Evolutionary conservation across 2,113 vertebrate genomes (phyloP), one percentile per base, ranked within the genome.

Genomic region (Sclerurus mexicanus): DNA sequence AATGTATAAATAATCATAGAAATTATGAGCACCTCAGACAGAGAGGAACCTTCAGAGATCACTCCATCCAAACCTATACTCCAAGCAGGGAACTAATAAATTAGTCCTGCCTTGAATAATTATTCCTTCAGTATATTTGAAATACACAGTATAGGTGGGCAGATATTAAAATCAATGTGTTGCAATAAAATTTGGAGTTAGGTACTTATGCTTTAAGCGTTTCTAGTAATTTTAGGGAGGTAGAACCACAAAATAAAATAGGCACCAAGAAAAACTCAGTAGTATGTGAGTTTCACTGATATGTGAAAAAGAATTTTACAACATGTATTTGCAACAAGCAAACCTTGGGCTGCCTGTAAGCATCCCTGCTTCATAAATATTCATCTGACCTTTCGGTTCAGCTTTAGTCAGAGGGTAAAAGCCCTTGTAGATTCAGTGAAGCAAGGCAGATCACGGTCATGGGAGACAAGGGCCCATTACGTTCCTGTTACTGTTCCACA

Each of bases 341-440:
- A 87, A 79, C 53, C 1, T 0, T 56, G 31, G 47, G 14, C 14
- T 84, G 53, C 60, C 62, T 68, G 12, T 85, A 42, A 60, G 46
- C 58, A 64, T 44, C n/a, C 24, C 22, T 87, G 23, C 66, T 93
- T 94, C 58, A 83, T 93, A 86, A 95, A 90, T 88, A 92, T 92
- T 95, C 58, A 80, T 73, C 85, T 83, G 85, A 86, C 67, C 92
- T 95, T 94, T 46, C 0, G 0, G 63, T 85, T 92, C 25, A 77
- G 42, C 50, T 80, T n/a, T 53, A 88, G 49, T 76, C 53, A 80
- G 62, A 93, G 59, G 63, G 59, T 44, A 89, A 77, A 87, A 75
- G 84, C 60, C 53, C 60, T 59, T 71, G 77, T 49, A 87, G 50
- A 39, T 52, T 90, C 66, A 33, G 7, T 90, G 87, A 74, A 93